Base-by-base conservation (phyloP, 2,888 invertebrate species). In the Patella pellucida region DNA sequence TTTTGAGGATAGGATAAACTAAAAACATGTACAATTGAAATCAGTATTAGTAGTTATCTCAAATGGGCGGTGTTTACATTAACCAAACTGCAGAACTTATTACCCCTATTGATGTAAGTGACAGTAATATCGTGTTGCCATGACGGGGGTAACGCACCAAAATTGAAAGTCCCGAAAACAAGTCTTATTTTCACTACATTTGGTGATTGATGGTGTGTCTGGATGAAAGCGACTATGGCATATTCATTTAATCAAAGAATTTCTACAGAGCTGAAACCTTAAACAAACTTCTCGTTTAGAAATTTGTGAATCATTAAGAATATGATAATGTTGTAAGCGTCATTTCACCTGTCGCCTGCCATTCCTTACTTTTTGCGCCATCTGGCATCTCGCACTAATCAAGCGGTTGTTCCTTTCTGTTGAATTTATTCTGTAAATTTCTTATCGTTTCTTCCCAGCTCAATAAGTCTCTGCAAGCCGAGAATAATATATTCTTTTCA, bases 61-160 rank as follows among this genome's bases (percentile, higher is more conserved):
- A 23, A 62, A 62, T 62, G 62, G 62, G 62, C 62, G 62, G 62
- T 62, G 62, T 62, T 62, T 62, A 62, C 62, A 62, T 62, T 23
- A 62, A 62, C 15, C 62, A 62, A 62, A 62, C 62, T 62, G 4
- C 11, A 62, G 62, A 15, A 11, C 3, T 62, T 62, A 62, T 62
- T 62, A 23, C 62, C 62, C 62, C 23, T 19, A 62, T 62, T 62
- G 62, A 23, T 62, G 19, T 19, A 14, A 62, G 19, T 14, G 62
- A 62, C 62, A 23, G 19, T 23, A 62, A 12, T 19, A 62, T 62
- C 62, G 56, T 56, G 56, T 56, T 56, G 56, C 56, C 14, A 15
- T 12, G 12, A 56, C 11, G 62, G 62, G 14, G 62, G 62, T 5
- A 62, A 62, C 19, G 62, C 62, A 62, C 62, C 62, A 23, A 62